Base-by-base conservation (phyloP, 2,797 vertebrate species). In the Cossypha caffra region DNA sequence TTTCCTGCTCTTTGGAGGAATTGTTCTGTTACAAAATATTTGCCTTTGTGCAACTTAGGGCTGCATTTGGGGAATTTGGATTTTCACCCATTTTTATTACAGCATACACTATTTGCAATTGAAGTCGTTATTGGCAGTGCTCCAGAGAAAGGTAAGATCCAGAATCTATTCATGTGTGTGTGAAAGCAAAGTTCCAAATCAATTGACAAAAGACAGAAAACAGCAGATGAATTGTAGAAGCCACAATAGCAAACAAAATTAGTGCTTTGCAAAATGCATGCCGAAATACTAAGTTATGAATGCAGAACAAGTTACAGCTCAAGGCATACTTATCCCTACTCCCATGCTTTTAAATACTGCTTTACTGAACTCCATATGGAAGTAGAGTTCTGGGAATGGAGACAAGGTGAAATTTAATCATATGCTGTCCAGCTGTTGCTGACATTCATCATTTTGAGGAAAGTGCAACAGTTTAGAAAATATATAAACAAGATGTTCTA, bases 401-500 rank as follows among this genome's bases (percentile, higher is more conserved):
- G 69, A 95, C 87, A 95, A 91, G 76, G 95, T 94, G 91, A 95
- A 96, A 96, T 95, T 96, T 74, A 95, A 95, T 96, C 85, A 59
- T 69, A 93, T 7, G 4, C 77, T 94, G 86, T 76, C 91, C 96
- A 96, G 96, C 95, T 97, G 96, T 86, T 96, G 88, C 95, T 93
- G 94, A 95, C 90, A 92, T 91, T 95, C 82, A 92, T 94, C 37
- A 90, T 96, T 93, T 91, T 90, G 92, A 86, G 58, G 55, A 86
- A 95, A 93, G 79, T 7, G 38, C 83, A 96, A 95, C 88, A 91
- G 88, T 94, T 95, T 93, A 93, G 86, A 94, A 93, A 93, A 59
- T 93, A 96, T 61, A 95, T 93, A 95, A 96, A 96, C 89, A 96
- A 95, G 96, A 95, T 86, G 69, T 95, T 93, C 93, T 95, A 88